Evolutionary conservation across 2,888 invertebrate genomes (phyloP).

Genomic region (Latrodectus hesperus): DNA sequence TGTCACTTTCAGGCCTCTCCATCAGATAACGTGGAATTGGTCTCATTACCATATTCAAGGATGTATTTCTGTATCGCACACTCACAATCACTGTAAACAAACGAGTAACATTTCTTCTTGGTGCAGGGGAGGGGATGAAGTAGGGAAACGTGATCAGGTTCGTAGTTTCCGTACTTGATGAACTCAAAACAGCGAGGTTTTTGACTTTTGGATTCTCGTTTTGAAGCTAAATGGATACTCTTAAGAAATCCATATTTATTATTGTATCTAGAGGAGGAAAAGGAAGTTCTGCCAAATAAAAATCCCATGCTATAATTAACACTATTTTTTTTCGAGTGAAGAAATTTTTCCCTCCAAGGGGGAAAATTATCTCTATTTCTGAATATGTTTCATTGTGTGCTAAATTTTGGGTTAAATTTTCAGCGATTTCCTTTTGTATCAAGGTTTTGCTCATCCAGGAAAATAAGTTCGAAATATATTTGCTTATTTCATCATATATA

Average conservation of each 20-base stretch:
- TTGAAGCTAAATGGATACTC: conserved; percentile 16
- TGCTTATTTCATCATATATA: too few relatives aligned
- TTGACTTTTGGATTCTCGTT: conserved; percentile 41
- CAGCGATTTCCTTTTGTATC: neutral
- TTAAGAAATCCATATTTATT: conserved; percentile 4
- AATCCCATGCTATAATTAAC: conserved; percentile 7
- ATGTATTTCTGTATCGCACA: conserved; percentile 32
- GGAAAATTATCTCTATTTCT: neutral
- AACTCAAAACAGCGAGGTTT: conserved; percentile 31
- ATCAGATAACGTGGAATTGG: conserved; percentile 22
- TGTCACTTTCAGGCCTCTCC: conserved; percentile 29
- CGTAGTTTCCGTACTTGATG: conserved; percentile 15
- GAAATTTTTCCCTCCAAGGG: neutral
- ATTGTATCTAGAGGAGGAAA: neutral
- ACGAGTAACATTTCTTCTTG: conserved; percentile 1
- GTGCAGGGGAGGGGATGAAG: too few relatives aligned
- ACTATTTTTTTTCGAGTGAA: neutral
- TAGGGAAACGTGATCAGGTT: conserved; percentile 23
- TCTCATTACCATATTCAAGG: conserved; percentile 25
- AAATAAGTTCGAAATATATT: neutral
- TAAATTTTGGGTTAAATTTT: too few relatives aligned
- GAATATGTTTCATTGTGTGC: conserved; percentile 1
- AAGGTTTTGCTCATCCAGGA: neutral
- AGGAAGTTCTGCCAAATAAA: neutral
- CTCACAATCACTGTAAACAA: conserved; percentile 31